A percentile compares a stretch with the other conserved stretches of the same genome.
phyloP scores from a whole-genome alignment of 2,888 invertebrate genomes.

The Stictocephala bisonia region DNA sequence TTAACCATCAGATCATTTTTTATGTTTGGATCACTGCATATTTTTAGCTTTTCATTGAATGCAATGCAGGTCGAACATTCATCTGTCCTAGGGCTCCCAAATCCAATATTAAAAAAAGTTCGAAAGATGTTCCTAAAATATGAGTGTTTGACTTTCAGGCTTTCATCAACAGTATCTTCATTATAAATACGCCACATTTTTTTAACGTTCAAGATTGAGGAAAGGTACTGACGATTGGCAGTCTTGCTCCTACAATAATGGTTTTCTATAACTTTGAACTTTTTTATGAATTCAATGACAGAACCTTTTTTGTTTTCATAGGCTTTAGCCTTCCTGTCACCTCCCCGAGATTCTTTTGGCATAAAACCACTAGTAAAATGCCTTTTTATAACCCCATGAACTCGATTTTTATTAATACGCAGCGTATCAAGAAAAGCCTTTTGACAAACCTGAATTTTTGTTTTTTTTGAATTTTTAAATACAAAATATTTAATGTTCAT shows the following conservation, averaged over 20 bases:
- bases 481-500: too few species aligned
- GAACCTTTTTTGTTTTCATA: neutral
- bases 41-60: neutral
- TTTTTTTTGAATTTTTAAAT: neutral
- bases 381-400: neutral
- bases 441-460: neutral
- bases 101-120: neutral
- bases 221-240: neutral
- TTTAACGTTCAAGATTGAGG: neutral
- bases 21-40: neutral
- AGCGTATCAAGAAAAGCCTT: constrained; percentile 17
- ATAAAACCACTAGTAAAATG: neutral
- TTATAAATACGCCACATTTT: neutral
- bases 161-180: neutral
- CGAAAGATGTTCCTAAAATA: constrained; percentile 3
- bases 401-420: neutral
- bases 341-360: constrained; percentile 3
- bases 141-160: neutral
- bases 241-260: constrained; percentile 28
- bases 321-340: neutral
- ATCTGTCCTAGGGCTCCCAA: constrained; percentile 11
- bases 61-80: neutral
- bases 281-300: constrained; percentile 4
- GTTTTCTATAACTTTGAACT: neutral
- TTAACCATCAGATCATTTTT: neutral